These are phyloP conservation scores for Lucilia sericata DNA, from an alignment of 1,140 invertebrate species.

Conservation along the genomic window DNA sequence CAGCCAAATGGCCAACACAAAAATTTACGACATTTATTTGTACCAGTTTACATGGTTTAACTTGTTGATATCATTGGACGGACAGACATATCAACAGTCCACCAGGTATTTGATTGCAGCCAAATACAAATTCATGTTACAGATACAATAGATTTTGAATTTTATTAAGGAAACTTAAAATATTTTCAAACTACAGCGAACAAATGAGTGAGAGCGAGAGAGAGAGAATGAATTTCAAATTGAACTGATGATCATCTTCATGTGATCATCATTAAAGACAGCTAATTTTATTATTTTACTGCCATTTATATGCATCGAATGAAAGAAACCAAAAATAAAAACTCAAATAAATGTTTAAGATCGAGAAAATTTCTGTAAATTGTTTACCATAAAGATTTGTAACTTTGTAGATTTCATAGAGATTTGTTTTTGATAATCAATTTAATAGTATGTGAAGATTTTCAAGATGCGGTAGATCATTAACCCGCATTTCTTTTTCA, in stretches of 20 bases:
- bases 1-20: not conserved
- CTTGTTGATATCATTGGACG: constrained; percentile 42
- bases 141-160: constrained; percentile 21
- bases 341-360: not conserved
- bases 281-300: constrained; percentile 65
- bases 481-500: not conserved
- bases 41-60: constrained; percentile 52
- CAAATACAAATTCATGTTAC: not conserved
- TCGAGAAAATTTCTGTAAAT: not conserved
- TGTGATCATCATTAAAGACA: constrained; percentile 42
- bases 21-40: constrained; percentile 59
- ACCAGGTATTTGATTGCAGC: constrained; percentile 29
- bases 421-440: constrained; percentile 33
- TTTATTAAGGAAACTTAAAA: constrained; percentile 22
- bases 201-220: too few species aligned
- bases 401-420: not conserved
- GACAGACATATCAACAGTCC: not conserved
- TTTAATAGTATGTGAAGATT: constrained; percentile 10
- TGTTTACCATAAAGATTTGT: constrained; percentile 30
- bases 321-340: not conserved
- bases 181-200: not conserved
- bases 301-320: constrained; percentile 53
- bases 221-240: not conserved
- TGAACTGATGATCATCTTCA: not conserved
- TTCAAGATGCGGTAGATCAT: not conserved